phyloP scores from a whole-genome alignment of 1,140 invertebrate species.

The Rhyzopertha dominica region DNA sequence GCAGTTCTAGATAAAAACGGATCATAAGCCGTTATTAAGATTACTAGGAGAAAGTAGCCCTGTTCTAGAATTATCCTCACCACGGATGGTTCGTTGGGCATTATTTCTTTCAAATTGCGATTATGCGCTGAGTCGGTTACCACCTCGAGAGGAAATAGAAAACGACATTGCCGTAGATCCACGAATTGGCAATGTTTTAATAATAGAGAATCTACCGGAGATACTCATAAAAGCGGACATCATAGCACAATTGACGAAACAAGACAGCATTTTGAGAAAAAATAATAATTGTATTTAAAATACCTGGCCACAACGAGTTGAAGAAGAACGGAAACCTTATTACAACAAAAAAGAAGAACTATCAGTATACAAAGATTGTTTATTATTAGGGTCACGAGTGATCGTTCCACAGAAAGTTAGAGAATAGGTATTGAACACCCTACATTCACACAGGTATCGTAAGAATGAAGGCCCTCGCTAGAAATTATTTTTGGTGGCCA shows the following conservation, averaged over 20 bases:
- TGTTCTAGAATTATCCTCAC: conserved; percentile 19
- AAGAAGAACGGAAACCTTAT: too few species aligned
- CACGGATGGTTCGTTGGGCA: conserved; percentile 28
- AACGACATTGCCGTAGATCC: too few species aligned
- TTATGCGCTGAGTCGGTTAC: conserved; percentile 17
- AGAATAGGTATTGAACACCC: background rate
- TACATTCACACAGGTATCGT: conserved; percentile 4
- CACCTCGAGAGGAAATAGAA: background rate
- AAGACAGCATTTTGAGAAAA: conserved; percentile 4
- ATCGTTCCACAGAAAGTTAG: background rate
- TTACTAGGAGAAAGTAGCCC: conserved; percentile 4
- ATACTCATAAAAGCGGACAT: background rate
- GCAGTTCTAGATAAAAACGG: conserved; percentile 20
- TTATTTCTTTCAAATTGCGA: conserved; percentile 22
- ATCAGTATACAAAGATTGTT: background rate
- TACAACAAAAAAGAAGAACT: background rate
- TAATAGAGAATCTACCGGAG: conserved; percentile 8
- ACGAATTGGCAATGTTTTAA: too few species aligned
- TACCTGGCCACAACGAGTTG: conserved; percentile 5
- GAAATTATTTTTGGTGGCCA: conserved; percentile 5
- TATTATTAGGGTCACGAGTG: background rate
- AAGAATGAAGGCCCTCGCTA: background rate
- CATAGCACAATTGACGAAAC: background rate
- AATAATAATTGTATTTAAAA: background rate
- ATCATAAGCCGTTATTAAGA: conserved; percentile 29